phyloP scores from a whole-genome alignment of 2,888 invertebrate genomes.

The Netelia virgata region DNA sequence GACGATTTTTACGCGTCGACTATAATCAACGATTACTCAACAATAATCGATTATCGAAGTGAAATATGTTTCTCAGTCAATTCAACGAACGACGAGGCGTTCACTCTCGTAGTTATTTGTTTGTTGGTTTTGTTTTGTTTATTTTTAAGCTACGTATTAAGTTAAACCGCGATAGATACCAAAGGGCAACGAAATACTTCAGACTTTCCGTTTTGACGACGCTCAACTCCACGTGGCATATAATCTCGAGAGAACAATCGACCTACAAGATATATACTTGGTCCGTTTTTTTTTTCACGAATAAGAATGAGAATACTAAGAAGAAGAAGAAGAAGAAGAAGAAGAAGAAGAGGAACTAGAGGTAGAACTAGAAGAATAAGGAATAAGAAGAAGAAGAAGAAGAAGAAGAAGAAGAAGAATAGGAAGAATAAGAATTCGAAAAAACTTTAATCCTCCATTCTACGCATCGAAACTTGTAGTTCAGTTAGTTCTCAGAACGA shows the following conservation, averaged over 20 bases:
- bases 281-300: conserved; percentile 49
- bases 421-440: neutral
- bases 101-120: conserved; percentile 1
- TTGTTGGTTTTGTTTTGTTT: neutral
- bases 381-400: conserved; percentile 37
- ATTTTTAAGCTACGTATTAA: conserved; percentile 25
- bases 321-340: conserved; percentile 36
- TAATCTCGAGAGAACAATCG: conserved; percentile 61
- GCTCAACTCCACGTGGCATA: conserved; percentile 57
- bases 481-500: conserved; percentile 18
- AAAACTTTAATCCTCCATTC: conserved; percentile 7
- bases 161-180: conserved; percentile 10
- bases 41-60: conserved; percentile 42
- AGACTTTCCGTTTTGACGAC: conserved; percentile 60
- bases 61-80: conserved; percentile 40
- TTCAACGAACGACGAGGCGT: conserved; percentile 18
- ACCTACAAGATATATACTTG: conserved; percentile 59
- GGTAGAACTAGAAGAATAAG: neutral
- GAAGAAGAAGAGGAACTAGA: conserved; percentile 12
- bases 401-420: neutral
- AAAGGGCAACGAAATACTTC: conserved; percentile 60
- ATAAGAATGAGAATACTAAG: conserved; percentile 40
- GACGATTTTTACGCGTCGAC: neutral
- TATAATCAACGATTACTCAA: neutral
- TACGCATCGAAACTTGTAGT: conserved; percentile 17